Percentiles rank a stretch among this genome's conserved stretches.
These are phyloP conservation scores for Cataglyphis cursor DNA, from an alignment of 2,888 invertebrate genomes.

Conservation along the genomic window DNA sequence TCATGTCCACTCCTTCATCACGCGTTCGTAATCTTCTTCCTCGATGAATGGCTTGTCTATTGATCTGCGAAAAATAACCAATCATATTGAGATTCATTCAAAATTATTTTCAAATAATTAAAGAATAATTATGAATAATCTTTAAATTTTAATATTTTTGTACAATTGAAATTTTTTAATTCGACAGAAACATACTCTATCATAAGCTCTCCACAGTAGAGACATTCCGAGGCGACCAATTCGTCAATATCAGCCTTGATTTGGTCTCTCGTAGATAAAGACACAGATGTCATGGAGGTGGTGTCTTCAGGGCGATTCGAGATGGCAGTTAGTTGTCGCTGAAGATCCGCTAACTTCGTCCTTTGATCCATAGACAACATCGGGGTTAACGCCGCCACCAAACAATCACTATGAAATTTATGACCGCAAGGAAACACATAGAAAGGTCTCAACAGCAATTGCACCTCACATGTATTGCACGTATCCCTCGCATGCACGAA, in stretches of 20 bases:
- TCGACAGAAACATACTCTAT: conserved; percentile 88
- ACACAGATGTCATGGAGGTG: conserved; percentile 87
- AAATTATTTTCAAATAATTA: conserved; percentile 3
- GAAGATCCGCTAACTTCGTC: conserved; percentile 90
- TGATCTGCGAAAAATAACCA: conserved; percentile 87
- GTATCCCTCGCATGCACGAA: conserved; percentile 92
- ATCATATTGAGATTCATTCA: conserved; percentile 14
- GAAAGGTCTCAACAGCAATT: conserved; percentile 94
- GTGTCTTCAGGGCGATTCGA: conserved; percentile 88
- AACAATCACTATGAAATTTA: conserved; percentile 97
- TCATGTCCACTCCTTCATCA: conserved; percentile 95
- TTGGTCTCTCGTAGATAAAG: conserved; percentile 89
- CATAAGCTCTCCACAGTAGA: conserved; percentile 97
- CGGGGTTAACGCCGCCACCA: conserved; percentile 92
- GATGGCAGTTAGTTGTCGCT: conserved; percentile 89
- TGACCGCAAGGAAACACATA: conserved; percentile 98
- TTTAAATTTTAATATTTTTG: conserved; percentile 1
- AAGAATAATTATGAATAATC: neutral
- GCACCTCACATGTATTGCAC: conserved; percentile 94
- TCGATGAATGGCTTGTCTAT: conserved; percentile 96
- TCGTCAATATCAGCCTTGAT: conserved; percentile 95
- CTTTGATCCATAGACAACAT: conserved; percentile 89
- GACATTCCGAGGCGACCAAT: conserved; percentile 96
- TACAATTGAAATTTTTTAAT: neutral
- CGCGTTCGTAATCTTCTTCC: conserved; percentile 93